These are phyloP conservation scores for Orgyia antiqua DNA, from an alignment of 2,888 invertebrate genomes.

Conservation along the genomic window DNA sequence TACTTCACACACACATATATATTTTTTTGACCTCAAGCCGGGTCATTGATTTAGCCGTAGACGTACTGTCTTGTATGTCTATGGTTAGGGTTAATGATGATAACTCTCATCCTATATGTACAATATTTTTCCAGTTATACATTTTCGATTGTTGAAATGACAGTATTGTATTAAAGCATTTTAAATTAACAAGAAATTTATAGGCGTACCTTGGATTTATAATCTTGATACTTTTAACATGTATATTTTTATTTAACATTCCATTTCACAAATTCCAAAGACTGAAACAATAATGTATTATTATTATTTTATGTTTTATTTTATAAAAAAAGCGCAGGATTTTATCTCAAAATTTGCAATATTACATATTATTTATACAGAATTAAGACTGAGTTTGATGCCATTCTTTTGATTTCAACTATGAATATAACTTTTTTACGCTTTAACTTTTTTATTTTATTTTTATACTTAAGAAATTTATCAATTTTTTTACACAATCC, in stretches of 20 bases:
- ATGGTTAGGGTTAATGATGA: no score
- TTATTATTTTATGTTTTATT: slow-evolving; percentile 9
- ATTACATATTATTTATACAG: slow-evolving; percentile 12
- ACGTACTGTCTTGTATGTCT: no score
- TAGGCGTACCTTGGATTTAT: slow-evolving; percentile 8
- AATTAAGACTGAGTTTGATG: slow-evolving; percentile 26
- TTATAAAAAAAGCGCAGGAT: slow-evolving; percentile 30
- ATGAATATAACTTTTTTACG: slow-evolving; percentile 8
- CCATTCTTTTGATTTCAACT: slow-evolving; percentile 24
- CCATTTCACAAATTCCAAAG: slow-evolving; percentile 44
- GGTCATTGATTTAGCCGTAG: no score
- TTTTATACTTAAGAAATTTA: slow-evolving; percentile 20
- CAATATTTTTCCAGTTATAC: no score
- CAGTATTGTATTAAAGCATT: slow-evolving; percentile 9
- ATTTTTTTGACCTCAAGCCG: no score
- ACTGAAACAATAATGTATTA: slow-evolving; percentile 28
- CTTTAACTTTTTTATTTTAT: slow-evolving; percentile 17
- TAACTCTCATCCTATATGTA: no score
- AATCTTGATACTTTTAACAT: no score
- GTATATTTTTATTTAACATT: slow-evolving; percentile 23
- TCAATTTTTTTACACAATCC: not conserved
- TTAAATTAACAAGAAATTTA: slow-evolving; percentile 2
- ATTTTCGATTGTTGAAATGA: slow-evolving; percentile 6
- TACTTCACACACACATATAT: no score
- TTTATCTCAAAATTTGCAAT: slow-evolving; percentile 14